Percentiles rank a stretch among this genome's conserved stretches.
phyloP scores from a whole-genome alignment of 2,888 invertebrate genomes.

The Tenthredo notha region DNA sequence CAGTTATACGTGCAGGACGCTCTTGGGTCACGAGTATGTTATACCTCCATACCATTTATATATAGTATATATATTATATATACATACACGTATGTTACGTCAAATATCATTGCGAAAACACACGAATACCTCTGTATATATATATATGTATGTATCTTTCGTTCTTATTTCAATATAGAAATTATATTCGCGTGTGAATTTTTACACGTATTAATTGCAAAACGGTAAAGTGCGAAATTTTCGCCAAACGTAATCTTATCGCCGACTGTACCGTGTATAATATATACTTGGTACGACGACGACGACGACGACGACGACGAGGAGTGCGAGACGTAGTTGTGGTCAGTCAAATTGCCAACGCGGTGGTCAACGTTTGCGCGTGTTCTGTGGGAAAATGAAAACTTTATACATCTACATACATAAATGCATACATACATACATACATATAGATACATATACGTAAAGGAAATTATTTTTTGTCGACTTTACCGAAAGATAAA shows the following conservation, averaged over 20 bases:
- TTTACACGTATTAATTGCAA: background rate
- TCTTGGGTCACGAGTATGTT: conserved; percentile 17
- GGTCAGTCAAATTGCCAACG: conserved; percentile 31
- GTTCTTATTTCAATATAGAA: no score
- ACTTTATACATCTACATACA: background rate
- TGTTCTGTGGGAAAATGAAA: conserved; percentile 38
- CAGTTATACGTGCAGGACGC: background rate
- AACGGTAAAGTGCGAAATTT: background rate
- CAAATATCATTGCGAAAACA: no score
- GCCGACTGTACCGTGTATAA: conserved; percentile 16
- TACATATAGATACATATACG: background rate
- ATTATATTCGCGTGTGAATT: no score
- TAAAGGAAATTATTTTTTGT: no score
- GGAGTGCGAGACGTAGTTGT: conserved; percentile 29
- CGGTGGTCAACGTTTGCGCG: conserved; percentile 28
- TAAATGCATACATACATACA: background rate
- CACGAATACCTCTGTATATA: background rate
- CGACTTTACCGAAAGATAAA: background rate
- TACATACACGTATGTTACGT: background rate
- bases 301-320: background rate
- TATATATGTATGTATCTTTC: background rate
- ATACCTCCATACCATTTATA: background rate
- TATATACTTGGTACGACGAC: conserved; percentile 3
- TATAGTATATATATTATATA: background rate
- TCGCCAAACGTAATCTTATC: background rate